These are phyloP conservation scores for Omphaloscelis lunosa DNA, from an alignment of 2,888 invertebrate species.

Conservation along the genomic window DNA sequence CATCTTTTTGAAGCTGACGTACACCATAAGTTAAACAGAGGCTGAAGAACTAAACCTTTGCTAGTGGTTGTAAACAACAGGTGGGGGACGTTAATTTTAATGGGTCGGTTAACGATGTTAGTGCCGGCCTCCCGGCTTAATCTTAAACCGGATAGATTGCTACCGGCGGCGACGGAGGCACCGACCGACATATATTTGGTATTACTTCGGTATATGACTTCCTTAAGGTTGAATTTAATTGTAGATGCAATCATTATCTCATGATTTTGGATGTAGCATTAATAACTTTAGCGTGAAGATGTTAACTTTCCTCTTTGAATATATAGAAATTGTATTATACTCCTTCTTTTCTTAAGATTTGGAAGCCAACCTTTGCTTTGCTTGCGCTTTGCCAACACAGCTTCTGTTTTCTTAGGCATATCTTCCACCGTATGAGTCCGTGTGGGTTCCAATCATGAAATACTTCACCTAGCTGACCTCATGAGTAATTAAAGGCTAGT, in stretches of 20 bases:
- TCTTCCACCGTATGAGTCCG: no score
- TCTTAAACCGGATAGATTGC: constrained; percentile 70
- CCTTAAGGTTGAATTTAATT: constrained; percentile 23
- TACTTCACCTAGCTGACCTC: no score
- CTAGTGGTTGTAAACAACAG: constrained; percentile 71
- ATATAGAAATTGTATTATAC: no score
- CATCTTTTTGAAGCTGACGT: not conserved
- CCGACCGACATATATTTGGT: constrained; percentile 1
- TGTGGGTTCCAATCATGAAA: no score
- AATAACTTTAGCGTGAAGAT: not conserved
- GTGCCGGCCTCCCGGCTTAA: constrained; percentile 67
- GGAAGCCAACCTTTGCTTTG: no score
- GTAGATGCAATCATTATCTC: not conserved
- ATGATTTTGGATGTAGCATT: not conserved
- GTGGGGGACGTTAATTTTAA: constrained; percentile 75
- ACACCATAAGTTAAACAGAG: constrained; percentile 17
- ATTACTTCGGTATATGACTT: constrained; percentile 11
- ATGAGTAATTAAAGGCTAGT: no score
- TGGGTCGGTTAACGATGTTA: constrained; percentile 75
- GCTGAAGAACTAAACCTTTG: constrained; percentile 34
- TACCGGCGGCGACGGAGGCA: constrained; percentile 40
- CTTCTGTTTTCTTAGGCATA: no score
- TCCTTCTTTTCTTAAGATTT: no score
- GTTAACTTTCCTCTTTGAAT: no score
- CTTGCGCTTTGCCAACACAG: no score